These are phyloP conservation scores for Lumbricus terrestris DNA, from an alignment of 2,888 invertebrate species.

Conservation along the genomic window DNA sequence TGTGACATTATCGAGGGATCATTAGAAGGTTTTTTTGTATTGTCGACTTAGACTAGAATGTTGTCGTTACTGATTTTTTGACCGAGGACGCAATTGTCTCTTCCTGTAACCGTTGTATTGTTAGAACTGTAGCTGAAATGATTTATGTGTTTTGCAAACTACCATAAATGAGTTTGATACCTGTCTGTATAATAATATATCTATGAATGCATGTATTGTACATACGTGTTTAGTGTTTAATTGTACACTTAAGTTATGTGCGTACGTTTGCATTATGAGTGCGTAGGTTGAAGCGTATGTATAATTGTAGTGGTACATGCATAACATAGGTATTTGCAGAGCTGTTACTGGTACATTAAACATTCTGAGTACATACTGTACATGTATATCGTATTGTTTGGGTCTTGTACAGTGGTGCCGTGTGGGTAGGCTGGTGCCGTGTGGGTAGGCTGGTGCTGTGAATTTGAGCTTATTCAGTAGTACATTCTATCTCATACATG, in stretches of 20 bases:
- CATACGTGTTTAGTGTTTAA: conserved; percentile 21
- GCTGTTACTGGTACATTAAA: too few relatives aligned
- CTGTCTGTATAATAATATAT: conserved; percentile 6
- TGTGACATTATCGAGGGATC: background rate
- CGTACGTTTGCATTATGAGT: background rate
- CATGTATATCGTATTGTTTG: background rate
- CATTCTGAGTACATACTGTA: too few relatives aligned
- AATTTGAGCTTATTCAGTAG: background rate
- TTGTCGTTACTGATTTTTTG: background rate
- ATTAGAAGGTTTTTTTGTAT: background rate
- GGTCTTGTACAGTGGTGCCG: background rate
- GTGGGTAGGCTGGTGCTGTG: background rate
- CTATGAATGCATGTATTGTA: conserved; percentile 21
- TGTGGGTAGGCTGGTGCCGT: background rate
- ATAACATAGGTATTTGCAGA: too few relatives aligned
- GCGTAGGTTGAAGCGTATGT: too few relatives aligned
- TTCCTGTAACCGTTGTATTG: background rate
- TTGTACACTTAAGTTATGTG: conserved; percentile 23
- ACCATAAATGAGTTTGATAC: background rate
- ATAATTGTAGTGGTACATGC: too few relatives aligned
- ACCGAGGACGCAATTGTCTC: background rate
- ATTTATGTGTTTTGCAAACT: background rate
- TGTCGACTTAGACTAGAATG: background rate
- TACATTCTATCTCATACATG: background rate
- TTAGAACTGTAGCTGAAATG: background rate